Percentiles rank a stretch among this genome's conserved stretches.
Conservation (phyloP, 2,888 invertebrate species). For the Hypomecis punctinalis region DNA sequence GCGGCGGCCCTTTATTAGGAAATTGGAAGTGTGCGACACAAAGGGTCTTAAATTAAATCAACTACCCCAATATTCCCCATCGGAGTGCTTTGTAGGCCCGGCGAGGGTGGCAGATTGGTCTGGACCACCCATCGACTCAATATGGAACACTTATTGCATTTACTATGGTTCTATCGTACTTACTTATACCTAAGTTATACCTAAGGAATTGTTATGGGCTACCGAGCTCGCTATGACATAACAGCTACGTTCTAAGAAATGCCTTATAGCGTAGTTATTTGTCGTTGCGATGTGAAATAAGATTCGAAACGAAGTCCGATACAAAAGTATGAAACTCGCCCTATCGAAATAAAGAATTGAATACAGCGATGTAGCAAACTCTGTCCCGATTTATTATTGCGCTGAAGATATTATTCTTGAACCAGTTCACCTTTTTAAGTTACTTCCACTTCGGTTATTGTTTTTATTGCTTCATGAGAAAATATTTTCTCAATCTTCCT, state of each 20-base stretch:
- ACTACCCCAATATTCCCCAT: slow-evolving; percentile 70
- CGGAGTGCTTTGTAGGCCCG: slow-evolving; percentile 62
- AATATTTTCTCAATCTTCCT: slow-evolving; percentile 24
- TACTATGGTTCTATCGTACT: slow-evolving; percentile 20
- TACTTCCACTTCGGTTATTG: slow-evolving; percentile 23
- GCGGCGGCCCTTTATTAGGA: slow-evolving; percentile 70
- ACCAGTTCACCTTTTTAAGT: slow-evolving; percentile 30
- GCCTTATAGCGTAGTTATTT: slow-evolving; percentile 14
- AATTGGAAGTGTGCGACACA: slow-evolving; percentile 75
- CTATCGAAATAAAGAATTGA: slow-evolving; percentile 50
- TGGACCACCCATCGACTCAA: slow-evolving; percentile 45
- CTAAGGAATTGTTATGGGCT: slow-evolving; percentile 20
- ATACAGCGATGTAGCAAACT: slow-evolving; percentile 50
- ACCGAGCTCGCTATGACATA: slow-evolving; percentile 42
- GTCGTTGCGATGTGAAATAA: slow-evolving; percentile 29
- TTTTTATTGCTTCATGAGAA: slow-evolving; percentile 22
- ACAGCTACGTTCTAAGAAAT: neutral
- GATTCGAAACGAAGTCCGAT: slow-evolving; percentile 48
- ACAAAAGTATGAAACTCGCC: slow-evolving; percentile 53
- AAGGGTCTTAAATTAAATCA: slow-evolving; percentile 80
- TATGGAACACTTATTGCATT: slow-evolving; percentile 52
- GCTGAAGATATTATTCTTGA: slow-evolving; percentile 47
- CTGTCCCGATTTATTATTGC: slow-evolving; percentile 55
- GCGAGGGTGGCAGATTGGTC: slow-evolving; percentile 50
- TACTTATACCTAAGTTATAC: neutral